These are phyloP conservation scores for Panurus biarmicus DNA, from an alignment of 2,113 vertebrate genomes.

Conservation along the genomic window DNA sequence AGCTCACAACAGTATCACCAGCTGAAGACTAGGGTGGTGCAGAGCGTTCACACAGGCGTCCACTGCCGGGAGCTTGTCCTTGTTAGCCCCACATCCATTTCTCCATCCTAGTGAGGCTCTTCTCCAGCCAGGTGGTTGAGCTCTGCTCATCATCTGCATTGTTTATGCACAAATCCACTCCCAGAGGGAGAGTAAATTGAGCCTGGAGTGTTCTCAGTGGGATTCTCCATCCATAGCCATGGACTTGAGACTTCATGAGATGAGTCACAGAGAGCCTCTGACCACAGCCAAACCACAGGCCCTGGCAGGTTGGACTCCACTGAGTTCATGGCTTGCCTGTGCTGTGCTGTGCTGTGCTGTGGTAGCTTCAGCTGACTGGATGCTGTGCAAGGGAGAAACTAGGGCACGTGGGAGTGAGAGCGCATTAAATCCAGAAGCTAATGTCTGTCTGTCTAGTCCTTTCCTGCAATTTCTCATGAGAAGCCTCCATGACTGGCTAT, in stretches of 20 bases:
- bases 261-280: slow-evolving; percentile 21
- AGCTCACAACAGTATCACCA: not conserved
- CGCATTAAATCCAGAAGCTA: not conserved
- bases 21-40: not conserved
- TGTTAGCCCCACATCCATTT: not conserved
- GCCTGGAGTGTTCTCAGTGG: fast-evolving
- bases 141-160: not conserved
- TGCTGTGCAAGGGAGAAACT: not conserved
- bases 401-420: not conserved
- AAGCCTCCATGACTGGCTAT: not conserved
- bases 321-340: not conserved
- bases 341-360: not conserved
- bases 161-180: not conserved
- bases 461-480: not conserved
- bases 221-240: not conserved
- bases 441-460: not conserved
- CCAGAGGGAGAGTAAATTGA: not conserved
- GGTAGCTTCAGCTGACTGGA: not conserved
- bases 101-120: not conserved
- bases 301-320: not conserved
- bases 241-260: not conserved
- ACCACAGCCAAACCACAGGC: slow-evolving; percentile 1
- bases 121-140: not conserved
- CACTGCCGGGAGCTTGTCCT: not conserved
- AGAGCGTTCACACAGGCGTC: fast-evolving